A percentile compares a stretch with the other conserved stretches of the same genome.
phyloP scores from a whole-genome alignment of 2,797 vertebrate genomes.

The Semaprochilodus insignis region DNA sequence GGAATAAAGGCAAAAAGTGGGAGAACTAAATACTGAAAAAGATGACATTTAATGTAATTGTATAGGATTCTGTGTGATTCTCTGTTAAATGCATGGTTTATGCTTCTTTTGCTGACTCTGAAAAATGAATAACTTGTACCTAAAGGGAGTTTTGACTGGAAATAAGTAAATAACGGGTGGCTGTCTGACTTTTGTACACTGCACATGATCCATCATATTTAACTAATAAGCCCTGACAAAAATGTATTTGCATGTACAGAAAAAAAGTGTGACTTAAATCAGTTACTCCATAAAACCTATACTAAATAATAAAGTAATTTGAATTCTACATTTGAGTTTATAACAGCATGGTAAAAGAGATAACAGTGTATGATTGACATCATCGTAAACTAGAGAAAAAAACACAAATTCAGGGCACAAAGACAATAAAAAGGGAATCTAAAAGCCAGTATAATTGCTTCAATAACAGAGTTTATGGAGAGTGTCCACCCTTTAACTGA shows the following conservation, averaged over 20 bases:
- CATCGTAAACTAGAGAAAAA: constrained; percentile 48
- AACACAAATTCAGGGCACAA: constrained; percentile 50
- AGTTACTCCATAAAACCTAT: background rate
- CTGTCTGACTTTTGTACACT: too few relatives aligned
- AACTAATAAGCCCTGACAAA: background rate
- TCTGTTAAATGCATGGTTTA: too few relatives aligned
- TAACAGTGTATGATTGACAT: constrained; percentile 47
- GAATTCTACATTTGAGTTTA: background rate
- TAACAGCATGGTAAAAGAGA: background rate
- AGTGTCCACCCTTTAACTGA: constrained; percentile 62
- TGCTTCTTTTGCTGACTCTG: too few relatives aligned
- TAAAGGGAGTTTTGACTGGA: too few relatives aligned
- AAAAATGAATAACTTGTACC: too few relatives aligned
- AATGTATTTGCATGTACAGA: background rate
- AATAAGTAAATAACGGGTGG: too few relatives aligned
- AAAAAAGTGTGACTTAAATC: background rate
- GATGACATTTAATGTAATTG: too few relatives aligned
- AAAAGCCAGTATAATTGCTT: constrained; percentile 57
- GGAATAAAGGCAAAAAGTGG: too few relatives aligned
- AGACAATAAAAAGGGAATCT: constrained; percentile 50
- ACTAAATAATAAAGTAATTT: background rate
- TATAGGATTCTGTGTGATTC: too few relatives aligned
- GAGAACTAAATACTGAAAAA: too few relatives aligned
- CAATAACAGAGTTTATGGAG: constrained; percentile 65
- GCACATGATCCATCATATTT: background rate